phyloP scores from a whole-genome alignment of 2,888 invertebrate genomes.

The Brenthis daphne region DNA sequence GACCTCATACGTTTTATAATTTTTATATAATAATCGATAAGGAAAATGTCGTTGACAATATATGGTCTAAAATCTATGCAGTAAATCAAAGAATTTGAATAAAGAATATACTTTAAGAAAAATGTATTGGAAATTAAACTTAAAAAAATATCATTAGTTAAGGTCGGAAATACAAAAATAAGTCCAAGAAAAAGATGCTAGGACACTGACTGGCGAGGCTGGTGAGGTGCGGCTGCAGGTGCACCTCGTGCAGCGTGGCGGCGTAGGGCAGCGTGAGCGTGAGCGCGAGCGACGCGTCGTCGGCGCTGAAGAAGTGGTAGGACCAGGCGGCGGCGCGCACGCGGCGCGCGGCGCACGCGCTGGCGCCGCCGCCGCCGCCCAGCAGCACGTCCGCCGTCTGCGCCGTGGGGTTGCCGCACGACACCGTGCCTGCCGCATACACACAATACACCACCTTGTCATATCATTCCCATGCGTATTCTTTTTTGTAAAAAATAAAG shows the following conservation, averaged over 20 bases:
- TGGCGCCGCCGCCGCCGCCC: constrained; percentile 86
- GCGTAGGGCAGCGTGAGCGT: constrained; percentile 94
- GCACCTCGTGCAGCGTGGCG: constrained; percentile 92
- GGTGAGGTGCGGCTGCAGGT: constrained; percentile 92
- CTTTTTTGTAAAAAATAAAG: no score
- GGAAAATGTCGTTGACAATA: no score
- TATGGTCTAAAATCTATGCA: no score
- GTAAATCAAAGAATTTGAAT: no score
- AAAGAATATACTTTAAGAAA: no score
- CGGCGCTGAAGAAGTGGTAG: constrained; percentile 96
- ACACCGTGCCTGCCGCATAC: constrained; percentile 81
- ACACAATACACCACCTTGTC: no score
- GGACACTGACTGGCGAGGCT: constrained; percentile 86
- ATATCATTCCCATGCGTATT: no score
- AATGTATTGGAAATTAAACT: no score
- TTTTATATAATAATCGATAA: no score
- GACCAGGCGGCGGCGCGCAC: constrained; percentile 97
- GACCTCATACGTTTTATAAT: no score
- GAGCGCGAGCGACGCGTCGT: constrained; percentile 92
- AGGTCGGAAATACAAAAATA: no score
- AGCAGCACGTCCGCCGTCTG: constrained; percentile 95
- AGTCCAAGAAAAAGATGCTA: no score
- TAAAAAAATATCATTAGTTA: background rate
- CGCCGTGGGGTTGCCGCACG: constrained; percentile 91
- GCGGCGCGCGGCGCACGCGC: constrained; percentile 89